Evolutionary conservation across 2,888 invertebrate species (phyloP).

Genomic region (Anthrax anthrax): DNA sequence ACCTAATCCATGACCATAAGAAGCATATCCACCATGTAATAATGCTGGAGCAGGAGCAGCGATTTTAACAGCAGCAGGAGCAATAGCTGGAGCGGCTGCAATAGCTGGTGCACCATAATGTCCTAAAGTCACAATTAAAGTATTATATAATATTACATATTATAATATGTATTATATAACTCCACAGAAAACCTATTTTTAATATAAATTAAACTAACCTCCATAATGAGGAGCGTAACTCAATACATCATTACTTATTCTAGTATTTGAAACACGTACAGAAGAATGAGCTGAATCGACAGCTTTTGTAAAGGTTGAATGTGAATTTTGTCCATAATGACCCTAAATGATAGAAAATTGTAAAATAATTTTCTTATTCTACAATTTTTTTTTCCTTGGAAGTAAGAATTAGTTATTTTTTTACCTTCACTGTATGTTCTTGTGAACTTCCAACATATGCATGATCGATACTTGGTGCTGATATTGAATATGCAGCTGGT

Average conservation of each 20-base stretch:
- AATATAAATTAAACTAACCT: conserved; percentile 11
- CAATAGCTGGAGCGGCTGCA: not conserved
- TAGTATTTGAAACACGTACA: conserved; percentile 31
- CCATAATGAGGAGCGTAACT: conserved; percentile 12
- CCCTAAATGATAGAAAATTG: conserved; percentile 17
- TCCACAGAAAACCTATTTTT: too few species aligned
- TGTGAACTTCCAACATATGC: conserved; percentile 31
- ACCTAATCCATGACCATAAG: not conserved
- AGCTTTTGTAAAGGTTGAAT: conserved; percentile 32
- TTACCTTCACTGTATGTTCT: conserved; percentile 31
- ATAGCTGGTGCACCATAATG: not conserved
- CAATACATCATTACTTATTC: conserved; percentile 29
- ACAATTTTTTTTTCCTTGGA: too few species aligned
- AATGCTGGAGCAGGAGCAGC: not conserved
- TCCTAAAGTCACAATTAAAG: not conserved
- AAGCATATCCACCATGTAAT: not conserved
- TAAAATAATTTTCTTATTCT: too few species aligned
- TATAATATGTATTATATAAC: too few species aligned
- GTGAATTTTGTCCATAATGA: conserved; percentile 32
- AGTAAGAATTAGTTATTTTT: too few species aligned
- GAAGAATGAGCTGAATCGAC: conserved; percentile 34
- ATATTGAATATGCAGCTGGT: conserved; percentile 33
- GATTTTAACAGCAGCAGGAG: not conserved
- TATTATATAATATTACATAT: too few species aligned
- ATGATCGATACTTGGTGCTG: conserved; percentile 31